A percentile compares a stretch with the other conserved stretches of the same genome.
phyloP scores from a whole-genome alignment of 2,888 invertebrate genomes.

The Iphiclides podalirius region DNA sequence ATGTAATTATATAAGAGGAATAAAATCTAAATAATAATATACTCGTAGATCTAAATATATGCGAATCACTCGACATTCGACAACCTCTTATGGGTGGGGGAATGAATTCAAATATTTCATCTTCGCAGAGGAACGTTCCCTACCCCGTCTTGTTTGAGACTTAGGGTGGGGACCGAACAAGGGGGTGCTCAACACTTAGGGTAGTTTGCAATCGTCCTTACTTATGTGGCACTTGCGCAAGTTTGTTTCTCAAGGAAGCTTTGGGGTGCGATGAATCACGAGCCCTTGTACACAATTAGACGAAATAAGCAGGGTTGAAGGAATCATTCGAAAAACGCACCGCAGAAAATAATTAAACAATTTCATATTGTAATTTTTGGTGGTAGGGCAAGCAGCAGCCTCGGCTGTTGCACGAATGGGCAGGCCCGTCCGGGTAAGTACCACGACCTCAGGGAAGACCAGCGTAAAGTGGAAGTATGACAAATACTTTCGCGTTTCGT shows the following conservation, averaged over 20 bases:
- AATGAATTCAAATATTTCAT: constrained; percentile 21
- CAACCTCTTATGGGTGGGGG: background rate
- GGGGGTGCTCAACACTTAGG: constrained; percentile 52
- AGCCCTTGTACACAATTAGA: constrained; percentile 12
- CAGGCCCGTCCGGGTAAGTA: too few relatives aligned
- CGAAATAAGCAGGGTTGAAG: constrained; percentile 7
- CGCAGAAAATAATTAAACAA: too few relatives aligned
- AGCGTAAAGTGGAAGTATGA: too few relatives aligned
- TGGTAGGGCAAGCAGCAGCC: too few relatives aligned
- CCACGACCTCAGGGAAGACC: too few relatives aligned
- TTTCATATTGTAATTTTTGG: too few relatives aligned
- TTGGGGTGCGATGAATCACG: constrained; percentile 27
- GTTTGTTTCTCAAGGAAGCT: constrained; percentile 11
- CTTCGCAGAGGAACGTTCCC: constrained; percentile 18
- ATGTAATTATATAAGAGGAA: too few relatives aligned
- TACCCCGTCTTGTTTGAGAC: constrained; percentile 49
- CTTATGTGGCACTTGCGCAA: constrained; percentile 52
- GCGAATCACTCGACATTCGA: too few relatives aligned
- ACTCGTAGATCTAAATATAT: too few relatives aligned
- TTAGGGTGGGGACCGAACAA: constrained; percentile 40
- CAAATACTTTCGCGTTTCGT: too few relatives aligned
- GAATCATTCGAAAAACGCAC: background rate
- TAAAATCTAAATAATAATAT: too few relatives aligned
- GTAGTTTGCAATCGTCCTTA: constrained; percentile 50
- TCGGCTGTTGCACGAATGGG: too few relatives aligned